phyloP scores from a whole-genome alignment of 2,113 vertebrate species.

The Misgurnus mizolepis region DNA sequence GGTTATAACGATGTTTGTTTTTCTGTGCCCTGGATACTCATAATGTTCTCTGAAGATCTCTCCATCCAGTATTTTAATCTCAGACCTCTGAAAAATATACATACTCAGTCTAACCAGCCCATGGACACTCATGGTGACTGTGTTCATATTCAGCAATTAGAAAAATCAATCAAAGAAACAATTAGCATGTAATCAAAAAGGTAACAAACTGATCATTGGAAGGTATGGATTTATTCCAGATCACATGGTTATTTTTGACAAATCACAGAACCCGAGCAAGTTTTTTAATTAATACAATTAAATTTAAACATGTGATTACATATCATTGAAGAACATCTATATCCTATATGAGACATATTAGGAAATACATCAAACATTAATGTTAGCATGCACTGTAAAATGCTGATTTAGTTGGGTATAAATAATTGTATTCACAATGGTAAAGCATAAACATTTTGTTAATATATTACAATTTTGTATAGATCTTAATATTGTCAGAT shows the following conservation, averaged over 20 bases:
- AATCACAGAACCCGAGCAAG: constrained; percentile 46
- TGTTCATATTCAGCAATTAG: not conserved
- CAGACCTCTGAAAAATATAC: constrained; percentile 79
- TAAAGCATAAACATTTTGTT: constrained; percentile 29
- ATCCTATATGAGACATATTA: constrained; percentile 35
- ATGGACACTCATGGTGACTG: not conserved
- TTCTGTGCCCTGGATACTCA: constrained; percentile 74
- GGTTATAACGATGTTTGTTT: constrained; percentile 83
- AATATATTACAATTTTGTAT: not conserved
- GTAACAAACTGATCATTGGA: constrained; percentile 12
- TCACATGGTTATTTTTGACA: constrained; percentile 14
- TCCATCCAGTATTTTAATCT: constrained; percentile 81
- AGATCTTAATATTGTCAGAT: not conserved
- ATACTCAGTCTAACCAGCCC: constrained; percentile 30
- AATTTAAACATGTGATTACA: constrained; percentile 22
- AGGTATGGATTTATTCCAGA: constrained; percentile 43
- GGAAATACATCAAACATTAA: constrained; percentile 30
- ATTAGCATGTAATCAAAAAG: not conserved
- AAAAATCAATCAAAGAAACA: not conserved
- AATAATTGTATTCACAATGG: constrained; percentile 30
- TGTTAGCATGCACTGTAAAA: constrained; percentile 30
- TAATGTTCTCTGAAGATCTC: constrained; percentile 83
- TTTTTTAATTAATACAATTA: constrained; percentile 4
- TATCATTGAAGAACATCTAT: not conserved
- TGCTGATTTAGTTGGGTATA: constrained; percentile 26